phyloP scores from a whole-genome alignment of 2,888 invertebrate species.

The Leptodirus hochenwartii region DNA sequence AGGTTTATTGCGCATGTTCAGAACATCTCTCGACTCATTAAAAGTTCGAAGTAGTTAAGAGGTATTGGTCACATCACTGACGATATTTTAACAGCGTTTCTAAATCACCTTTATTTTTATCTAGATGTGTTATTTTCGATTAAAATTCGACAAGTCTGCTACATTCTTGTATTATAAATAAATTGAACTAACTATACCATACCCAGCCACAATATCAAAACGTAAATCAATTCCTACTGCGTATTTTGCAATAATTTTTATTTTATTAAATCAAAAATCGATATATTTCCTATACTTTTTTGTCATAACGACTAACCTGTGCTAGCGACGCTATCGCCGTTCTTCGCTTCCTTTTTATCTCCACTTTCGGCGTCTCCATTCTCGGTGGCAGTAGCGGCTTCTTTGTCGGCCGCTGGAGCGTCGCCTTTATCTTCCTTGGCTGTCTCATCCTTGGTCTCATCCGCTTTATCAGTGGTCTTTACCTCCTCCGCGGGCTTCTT shows the following conservation, averaged over 20 bases:
- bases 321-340: constrained; percentile 26
- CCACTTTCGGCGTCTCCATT: constrained; percentile 27
- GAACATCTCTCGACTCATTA: too few species aligned
- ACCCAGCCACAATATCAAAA: too few species aligned
- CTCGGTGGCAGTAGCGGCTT: constrained; percentile 28
- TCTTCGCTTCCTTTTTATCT: constrained; percentile 26
- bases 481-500: constrained; percentile 19
- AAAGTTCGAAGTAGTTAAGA: too few species aligned
- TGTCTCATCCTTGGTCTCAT: constrained; percentile 22
- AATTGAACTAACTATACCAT: too few species aligned
- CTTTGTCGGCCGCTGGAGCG: constrained; percentile 20
- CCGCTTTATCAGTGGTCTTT: constrained; percentile 24
- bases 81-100: too few species aligned
- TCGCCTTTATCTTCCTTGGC: constrained; percentile 18
- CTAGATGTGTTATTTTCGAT: neutral
- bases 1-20: too few species aligned
- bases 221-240: too few species aligned
- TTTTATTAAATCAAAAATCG: constrained; percentile 7
- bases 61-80: too few species aligned
- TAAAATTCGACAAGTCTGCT: constrained; percentile 4
- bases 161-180: too few species aligned
- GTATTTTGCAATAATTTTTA: too few species aligned
- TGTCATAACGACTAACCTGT: constrained; percentile 10
- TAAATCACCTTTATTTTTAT: too few species aligned
- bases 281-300: constrained; percentile 8